Evolutionary conservation across 1,140 invertebrate species (phyloP).

Genomic region (Trichogramma pretiosum): DNA sequence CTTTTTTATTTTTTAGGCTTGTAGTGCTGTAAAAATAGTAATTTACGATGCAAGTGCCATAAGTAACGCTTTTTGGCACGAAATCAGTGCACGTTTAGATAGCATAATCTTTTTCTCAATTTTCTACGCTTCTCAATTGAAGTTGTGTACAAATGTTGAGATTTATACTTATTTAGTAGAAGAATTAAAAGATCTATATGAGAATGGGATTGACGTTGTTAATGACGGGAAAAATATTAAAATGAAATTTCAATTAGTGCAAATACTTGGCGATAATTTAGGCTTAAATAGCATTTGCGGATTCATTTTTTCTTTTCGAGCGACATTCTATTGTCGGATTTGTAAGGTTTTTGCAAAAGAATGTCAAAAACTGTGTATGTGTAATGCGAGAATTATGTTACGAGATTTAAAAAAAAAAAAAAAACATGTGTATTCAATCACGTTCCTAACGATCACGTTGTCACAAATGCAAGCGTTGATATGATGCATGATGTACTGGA

Average conservation of each 20-base stretch:
- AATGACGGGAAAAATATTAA: not conserved
- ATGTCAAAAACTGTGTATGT: not conserved
- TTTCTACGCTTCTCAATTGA: no score
- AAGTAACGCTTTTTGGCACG: no score
- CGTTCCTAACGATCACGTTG: no score
- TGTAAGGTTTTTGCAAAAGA: not conserved
- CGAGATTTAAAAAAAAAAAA: not conserved
- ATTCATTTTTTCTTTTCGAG: slow-evolving; percentile 4
- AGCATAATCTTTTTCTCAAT: no score
- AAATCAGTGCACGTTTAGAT: no score
- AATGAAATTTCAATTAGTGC: slow-evolving; percentile 4
- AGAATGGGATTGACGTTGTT: not conserved
- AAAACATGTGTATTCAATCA: not conserved
- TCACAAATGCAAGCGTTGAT: not conserved
- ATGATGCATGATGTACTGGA: not conserved
- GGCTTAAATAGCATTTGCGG: slow-evolving; percentile 5
- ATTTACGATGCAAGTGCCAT: no score
- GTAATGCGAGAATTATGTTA: no score
- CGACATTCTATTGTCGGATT: not conserved
- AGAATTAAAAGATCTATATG: slow-evolving; percentile 1
- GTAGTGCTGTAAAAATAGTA: no score
- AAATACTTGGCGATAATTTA: slow-evolving; percentile 12
- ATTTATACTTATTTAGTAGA: no score
- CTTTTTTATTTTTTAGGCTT: no score
- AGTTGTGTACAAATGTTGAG: no score